Conservation (phyloP, 92 coral and sea anemone species). For the Diadumene lineata region DNA sequence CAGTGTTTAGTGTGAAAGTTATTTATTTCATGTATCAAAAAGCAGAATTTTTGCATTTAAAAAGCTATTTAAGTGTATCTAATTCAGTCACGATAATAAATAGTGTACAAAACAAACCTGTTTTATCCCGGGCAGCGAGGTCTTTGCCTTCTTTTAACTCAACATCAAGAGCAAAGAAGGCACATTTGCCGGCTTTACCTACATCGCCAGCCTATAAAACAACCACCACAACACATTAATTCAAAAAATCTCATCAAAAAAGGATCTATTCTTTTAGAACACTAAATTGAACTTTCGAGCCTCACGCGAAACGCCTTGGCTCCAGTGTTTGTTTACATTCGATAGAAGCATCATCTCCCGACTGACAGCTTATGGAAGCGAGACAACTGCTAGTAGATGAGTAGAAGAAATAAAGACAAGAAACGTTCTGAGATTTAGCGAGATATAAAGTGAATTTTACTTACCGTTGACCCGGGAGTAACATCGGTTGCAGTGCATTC, state of each 20-base stretch:
- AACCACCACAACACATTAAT: not conserved
- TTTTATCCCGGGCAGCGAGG: slow-evolving; percentile 98
- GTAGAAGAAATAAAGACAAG: too few species aligned
- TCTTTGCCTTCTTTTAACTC: slow-evolving; percentile 98
- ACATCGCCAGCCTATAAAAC: slow-evolving; percentile 90
- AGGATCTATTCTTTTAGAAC: not conserved
- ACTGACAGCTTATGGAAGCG: not conserved
- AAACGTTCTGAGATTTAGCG: not conserved
- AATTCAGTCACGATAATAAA: not conserved
- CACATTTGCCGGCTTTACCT: slow-evolving; percentile 95
- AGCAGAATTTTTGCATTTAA: not conserved
- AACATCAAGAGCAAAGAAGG: slow-evolving; percentile 98
- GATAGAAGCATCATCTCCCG: not conserved
- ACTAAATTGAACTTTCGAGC: not conserved
- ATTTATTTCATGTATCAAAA: not conserved
- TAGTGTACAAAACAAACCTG: slow-evolving; percentile 57
- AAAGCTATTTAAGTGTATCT: not conserved
- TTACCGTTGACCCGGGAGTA: slow-evolving; percentile 96
- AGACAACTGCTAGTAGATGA: too few species aligned
- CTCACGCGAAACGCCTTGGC: slow-evolving; percentile 42
- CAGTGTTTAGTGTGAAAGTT: too few species aligned
- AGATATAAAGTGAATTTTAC: slow-evolving; percentile 4
- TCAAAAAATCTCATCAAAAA: not conserved
- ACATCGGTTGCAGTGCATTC: slow-evolving; percentile 89
- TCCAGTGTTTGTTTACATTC: slow-evolving; percentile 21